Evolutionary conservation across 2,113 vertebrate species (phyloP).

Genomic region (Probosciger aterrimus): DNA sequence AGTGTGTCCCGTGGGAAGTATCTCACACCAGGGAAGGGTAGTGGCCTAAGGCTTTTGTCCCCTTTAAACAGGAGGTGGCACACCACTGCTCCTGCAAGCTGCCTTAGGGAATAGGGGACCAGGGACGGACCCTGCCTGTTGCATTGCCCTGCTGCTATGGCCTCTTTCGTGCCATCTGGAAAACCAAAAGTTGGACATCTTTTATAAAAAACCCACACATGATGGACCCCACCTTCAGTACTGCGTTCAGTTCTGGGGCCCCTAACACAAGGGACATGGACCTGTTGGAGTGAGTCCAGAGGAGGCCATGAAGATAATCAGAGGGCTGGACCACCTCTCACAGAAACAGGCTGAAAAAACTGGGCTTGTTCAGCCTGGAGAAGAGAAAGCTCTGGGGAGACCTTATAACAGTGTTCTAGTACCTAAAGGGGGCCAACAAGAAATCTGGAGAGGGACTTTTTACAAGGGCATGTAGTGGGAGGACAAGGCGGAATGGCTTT

Average conservation of each 20-base stretch:
- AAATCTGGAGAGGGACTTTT: background rate
- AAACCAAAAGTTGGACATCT: background rate
- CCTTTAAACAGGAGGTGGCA: background rate
- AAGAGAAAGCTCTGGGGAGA: background rate
- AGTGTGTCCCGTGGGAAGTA: accelerated
- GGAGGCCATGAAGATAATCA: background rate
- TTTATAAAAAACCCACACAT: accelerated
- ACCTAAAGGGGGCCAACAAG: background rate
- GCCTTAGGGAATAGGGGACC: background rate
- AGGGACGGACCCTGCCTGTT: accelerated
- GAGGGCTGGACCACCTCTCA: background rate
- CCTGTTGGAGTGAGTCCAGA: background rate
- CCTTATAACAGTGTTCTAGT: no score
- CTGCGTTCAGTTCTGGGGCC: background rate
- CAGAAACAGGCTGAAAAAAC: background rate
- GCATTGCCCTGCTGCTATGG: background rate
- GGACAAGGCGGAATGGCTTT: background rate
- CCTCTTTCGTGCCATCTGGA: background rate
- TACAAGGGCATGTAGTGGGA: background rate
- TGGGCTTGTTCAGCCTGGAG: background rate
- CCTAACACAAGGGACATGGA: background rate
- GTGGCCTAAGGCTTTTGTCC: background rate
- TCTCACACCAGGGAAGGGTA: background rate
- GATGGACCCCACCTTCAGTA: accelerated
- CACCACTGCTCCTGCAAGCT: background rate